Evolutionary conservation across 2,113 vertebrate genomes (phyloP).

Genomic region (Genyomyrus donnyi): DNA sequence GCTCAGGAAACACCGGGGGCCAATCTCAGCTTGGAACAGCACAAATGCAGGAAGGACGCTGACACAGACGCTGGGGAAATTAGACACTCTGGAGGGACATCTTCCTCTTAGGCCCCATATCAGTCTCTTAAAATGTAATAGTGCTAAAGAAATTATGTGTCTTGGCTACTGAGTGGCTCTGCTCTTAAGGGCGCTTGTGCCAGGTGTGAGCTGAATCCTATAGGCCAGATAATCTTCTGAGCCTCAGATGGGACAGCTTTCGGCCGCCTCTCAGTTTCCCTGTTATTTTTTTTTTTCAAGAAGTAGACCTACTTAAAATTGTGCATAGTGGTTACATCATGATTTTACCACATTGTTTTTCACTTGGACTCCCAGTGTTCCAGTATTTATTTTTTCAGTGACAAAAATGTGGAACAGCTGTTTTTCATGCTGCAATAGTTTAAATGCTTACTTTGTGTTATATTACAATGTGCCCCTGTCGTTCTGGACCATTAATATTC

Average conservation of each 20-base stretch:
- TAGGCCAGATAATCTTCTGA: neutral
- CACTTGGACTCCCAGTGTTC: slow-evolving; percentile 27
- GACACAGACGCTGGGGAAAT: neutral
- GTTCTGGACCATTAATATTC: neutral
- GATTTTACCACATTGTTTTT: slow-evolving; percentile 19
- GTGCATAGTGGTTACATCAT: neutral
- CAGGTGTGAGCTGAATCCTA: neutral
- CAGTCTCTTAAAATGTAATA: neutral
- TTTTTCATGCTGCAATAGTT: slow-evolving; percentile 35
- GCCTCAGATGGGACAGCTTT: neutral
- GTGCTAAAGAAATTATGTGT: neutral
- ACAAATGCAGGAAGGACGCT: slow-evolving; percentile 67
- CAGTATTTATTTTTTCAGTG: slow-evolving; percentile 40
- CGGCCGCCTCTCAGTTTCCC: neutral
- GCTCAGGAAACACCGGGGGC: slow-evolving; percentile 48
- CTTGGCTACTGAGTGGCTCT: neutral
- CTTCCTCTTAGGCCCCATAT: slow-evolving; percentile 37
- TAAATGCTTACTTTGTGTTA: slow-evolving; percentile 18
- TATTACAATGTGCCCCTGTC: neutral
- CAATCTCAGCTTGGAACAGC: slow-evolving; percentile 48
- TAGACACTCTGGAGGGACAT: slow-evolving; percentile 38
- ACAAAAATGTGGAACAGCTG: slow-evolving; percentile 49
- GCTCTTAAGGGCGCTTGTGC: neutral
- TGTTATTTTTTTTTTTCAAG: neutral
- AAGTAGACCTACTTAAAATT: neutral